Evolutionary conservation across 2,888 invertebrate species (phyloP).

Genomic region (Drosophila nigricruria): DNA sequence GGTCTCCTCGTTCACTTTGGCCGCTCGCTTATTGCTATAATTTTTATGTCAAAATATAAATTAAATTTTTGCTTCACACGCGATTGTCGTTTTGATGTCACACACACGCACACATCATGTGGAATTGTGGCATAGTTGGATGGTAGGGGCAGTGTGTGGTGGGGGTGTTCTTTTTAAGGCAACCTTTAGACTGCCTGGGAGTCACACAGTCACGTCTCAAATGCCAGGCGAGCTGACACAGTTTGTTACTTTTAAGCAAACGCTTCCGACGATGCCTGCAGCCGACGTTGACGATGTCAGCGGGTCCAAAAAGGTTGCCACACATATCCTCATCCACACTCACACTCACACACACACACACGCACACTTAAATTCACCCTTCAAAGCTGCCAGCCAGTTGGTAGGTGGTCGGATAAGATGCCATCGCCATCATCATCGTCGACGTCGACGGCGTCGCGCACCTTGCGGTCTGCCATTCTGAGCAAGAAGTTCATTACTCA

Average conservation of each 20-base stretch:
- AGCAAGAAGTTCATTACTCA: slow-evolving; percentile 83
- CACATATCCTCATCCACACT: slow-evolving; percentile 12
- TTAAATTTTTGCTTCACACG: slow-evolving; percentile 81
- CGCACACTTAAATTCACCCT: slow-evolving; percentile 57
- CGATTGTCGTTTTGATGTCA: slow-evolving; percentile 82
- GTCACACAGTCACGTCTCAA: slow-evolving; percentile 81
- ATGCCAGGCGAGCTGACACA: slow-evolving; percentile 79
- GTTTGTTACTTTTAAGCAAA: slow-evolving; percentile 79
- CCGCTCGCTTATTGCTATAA: slow-evolving; percentile 77
- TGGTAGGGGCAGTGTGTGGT: not conserved
- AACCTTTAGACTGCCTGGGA: slow-evolving; percentile 50
- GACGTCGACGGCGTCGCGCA: slow-evolving; percentile 60
- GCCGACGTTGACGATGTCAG: slow-evolving; percentile 66
- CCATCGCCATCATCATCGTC: slow-evolving; percentile 57
- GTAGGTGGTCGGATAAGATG: slow-evolving; percentile 52
- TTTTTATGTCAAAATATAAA: slow-evolving; percentile 81
- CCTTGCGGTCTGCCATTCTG: slow-evolving; percentile 78
- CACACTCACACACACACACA: slow-evolving; percentile 18
- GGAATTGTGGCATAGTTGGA: slow-evolving; percentile 16
- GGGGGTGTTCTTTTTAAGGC: slow-evolving; percentile 11
- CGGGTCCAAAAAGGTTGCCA: slow-evolving; percentile 60
- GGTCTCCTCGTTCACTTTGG: slow-evolving; percentile 10
- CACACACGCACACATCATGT: slow-evolving; percentile 37
- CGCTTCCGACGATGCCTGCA: slow-evolving; percentile 60
- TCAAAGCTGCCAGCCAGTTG: slow-evolving; percentile 45